Evolutionary conservation across 92 coral and sea anemone species (phyloP).

Genomic region (Zoanthus solanderi): DNA sequence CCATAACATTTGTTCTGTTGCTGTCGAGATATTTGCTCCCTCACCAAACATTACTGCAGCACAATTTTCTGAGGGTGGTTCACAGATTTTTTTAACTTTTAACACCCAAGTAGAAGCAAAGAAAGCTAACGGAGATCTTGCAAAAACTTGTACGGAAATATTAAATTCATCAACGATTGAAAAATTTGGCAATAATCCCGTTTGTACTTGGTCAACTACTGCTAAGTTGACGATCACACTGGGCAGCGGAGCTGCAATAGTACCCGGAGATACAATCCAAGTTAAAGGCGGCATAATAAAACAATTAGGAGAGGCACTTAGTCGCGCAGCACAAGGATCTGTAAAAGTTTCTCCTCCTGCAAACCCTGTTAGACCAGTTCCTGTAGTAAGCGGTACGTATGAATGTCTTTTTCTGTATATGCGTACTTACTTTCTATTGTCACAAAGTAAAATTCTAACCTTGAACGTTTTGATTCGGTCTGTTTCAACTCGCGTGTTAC

Average conservation of each 20-base stretch:
- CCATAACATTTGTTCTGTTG: neutral
- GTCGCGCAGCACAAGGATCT: constrained; percentile 25
- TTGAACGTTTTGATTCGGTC: too few relatives aligned
- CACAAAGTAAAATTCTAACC: too few relatives aligned
- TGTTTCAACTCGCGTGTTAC: neutral
- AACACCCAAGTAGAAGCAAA: constrained; percentile 41
- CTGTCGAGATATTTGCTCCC: constrained; percentile 38
- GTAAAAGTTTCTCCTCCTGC: constrained; percentile 30
- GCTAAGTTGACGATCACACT: constrained; percentile 43
- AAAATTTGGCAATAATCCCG: constrained; percentile 37
- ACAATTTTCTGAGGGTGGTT: constrained; percentile 52
- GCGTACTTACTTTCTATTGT: neutral
- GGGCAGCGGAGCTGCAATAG: constrained; percentile 43
- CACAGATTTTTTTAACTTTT: constrained; percentile 41
- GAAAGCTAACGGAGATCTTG: neutral
- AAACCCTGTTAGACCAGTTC: constrained; percentile 38
- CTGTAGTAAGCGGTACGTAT: constrained; percentile 54
- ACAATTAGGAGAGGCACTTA: constrained; percentile 31
- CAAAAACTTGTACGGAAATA: constrained; percentile 46
- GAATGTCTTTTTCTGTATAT: neutral
- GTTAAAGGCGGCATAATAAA: constrained; percentile 32
- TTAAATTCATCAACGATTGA: constrained; percentile 17
- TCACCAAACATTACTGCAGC: constrained; percentile 32
- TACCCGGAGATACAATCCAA: constrained; percentile 15
- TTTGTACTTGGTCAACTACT: constrained; percentile 49